Conservation (phyloP, 2,113 vertebrate genomes). For the Periophthalmus modestus region DNA sequence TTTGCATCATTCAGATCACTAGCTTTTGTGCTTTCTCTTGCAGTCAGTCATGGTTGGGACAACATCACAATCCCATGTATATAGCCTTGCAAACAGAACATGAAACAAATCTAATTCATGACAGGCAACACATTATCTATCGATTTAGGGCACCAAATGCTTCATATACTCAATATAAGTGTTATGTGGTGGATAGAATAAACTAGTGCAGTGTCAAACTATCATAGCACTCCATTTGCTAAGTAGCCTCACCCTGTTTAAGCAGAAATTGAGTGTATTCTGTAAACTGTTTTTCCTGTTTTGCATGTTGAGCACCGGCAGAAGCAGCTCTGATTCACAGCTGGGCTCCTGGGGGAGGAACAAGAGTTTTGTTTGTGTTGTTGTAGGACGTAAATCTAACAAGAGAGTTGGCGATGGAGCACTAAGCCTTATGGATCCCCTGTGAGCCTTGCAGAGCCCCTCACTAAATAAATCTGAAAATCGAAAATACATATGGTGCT, state of each 20-base stretch:
- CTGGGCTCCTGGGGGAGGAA: constrained; percentile 68
- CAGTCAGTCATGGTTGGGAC: not conserved
- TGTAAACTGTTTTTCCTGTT: constrained; percentile 37
- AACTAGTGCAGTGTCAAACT: not conserved
- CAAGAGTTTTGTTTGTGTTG: constrained; percentile 75
- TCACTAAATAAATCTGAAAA: constrained; percentile 78
- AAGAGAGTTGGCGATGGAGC: constrained; percentile 70
- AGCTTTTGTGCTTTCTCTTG: constrained; percentile 19
- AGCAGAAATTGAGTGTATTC: constrained; percentile 37
- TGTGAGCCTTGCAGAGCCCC: constrained; percentile 59
- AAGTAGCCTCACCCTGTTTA: constrained; percentile 22
- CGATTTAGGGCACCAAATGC: not conserved
- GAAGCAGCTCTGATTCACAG: constrained; percentile 64
- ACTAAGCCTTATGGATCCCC: constrained; percentile 70
- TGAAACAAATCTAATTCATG: not conserved
- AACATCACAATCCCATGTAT: not conserved
- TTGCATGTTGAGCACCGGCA: constrained; percentile 43
- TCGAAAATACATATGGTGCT: constrained; percentile 78
- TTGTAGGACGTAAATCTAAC: constrained; percentile 76
- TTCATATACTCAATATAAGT: not conserved
- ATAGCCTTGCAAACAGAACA: not conserved
- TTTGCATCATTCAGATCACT: constrained; percentile 22
- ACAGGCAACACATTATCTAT: not conserved
- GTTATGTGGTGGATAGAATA: not conserved
- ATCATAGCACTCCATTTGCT: not conserved